Evolutionary conservation across 2,797 vertebrate genomes (phyloP).

Genomic region (Amphiprion clarkii): DNA sequence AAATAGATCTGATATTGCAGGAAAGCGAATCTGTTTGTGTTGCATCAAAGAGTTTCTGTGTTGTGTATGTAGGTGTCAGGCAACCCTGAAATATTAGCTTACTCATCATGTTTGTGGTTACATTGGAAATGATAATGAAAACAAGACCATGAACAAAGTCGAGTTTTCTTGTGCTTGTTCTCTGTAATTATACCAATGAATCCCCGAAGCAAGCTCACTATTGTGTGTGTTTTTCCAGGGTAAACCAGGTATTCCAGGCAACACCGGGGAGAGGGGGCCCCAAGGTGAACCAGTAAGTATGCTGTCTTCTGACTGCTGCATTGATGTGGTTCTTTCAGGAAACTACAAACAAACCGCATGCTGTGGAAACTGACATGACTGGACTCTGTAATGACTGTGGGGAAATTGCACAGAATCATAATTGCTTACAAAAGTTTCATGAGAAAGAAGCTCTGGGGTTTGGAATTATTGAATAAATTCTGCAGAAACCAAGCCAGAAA

Average conservation of each 20-base stretch:
- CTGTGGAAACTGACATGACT: not conserved
- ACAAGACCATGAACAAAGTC: not conserved
- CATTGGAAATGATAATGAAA: constrained; percentile 1
- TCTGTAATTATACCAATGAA: constrained; percentile 14
- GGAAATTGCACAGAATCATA: not conserved
- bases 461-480: not conserved
- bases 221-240: constrained; percentile 85
- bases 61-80: constrained; percentile 7
- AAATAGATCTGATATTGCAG: constrained; percentile 15
- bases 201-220: not conserved
- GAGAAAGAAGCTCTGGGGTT: not conserved
- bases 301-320: not conserved
- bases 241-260: constrained; percentile 87
- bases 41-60: constrained; percentile 25
- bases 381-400: not conserved
- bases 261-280: constrained; percentile 89
- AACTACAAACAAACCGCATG: constrained; percentile 4
- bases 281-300: constrained; percentile 93
- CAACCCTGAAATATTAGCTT: constrained; percentile 22
- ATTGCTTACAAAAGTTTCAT: not conserved
- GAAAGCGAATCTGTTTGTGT: not conserved
- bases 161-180: constrained; percentile 32
- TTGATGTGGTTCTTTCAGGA: constrained; percentile 31
- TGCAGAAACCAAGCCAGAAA: not conserved
- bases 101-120: constrained; percentile 25